Percentiles rank a stretch among this genome's conserved stretches.
These are phyloP conservation scores for Clanis bilineata DNA, from an alignment of 2,888 invertebrate genomes.

Conservation along the genomic window DNA sequence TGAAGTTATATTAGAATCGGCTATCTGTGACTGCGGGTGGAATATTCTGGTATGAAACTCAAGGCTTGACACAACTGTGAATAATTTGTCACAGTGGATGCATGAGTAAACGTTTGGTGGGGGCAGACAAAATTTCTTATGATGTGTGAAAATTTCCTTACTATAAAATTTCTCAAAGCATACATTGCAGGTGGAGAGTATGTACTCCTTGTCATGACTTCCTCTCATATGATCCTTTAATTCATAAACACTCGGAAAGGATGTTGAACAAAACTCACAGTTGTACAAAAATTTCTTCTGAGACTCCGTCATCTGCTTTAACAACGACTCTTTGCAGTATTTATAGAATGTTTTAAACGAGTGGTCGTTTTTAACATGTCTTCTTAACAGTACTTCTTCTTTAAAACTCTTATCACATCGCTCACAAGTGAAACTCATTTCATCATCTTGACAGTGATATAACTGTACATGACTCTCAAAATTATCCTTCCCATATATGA, in stretches of 20 bases:
- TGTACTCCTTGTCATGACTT: conserved; percentile 55
- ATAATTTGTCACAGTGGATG: conserved; percentile 61
- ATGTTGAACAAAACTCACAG: conserved; percentile 57
- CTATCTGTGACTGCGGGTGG: conserved; percentile 62
- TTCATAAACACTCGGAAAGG: conserved; percentile 50
- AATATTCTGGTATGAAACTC: conserved; percentile 65
- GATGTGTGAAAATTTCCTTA: conserved; percentile 50
- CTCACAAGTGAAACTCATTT: conserved; percentile 37
- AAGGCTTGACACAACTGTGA: conserved; percentile 62
- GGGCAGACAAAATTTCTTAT: conserved; percentile 56
- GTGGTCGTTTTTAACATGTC: conserved; percentile 59
- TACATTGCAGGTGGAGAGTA: conserved; percentile 59
- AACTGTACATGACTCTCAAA: conserved; percentile 38
- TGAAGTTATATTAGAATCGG: conserved; percentile 53
- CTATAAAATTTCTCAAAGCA: conserved; percentile 64
- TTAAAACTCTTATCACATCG: conserved; percentile 46
- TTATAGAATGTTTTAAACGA: conserved; percentile 59
- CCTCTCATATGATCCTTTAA: conserved; percentile 60
- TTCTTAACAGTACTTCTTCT: conserved; percentile 47
- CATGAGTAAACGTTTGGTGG: conserved; percentile 58
- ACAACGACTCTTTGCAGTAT: conserved; percentile 55
- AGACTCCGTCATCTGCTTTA: conserved; percentile 36
- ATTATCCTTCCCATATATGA: conserved; percentile 37
- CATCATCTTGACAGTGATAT: not conserved
- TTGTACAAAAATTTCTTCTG: conserved; percentile 33